Percentiles rank a stretch among this genome's conserved stretches.
phyloP scores from a whole-genome alignment of 2,888 invertebrate species.

The Epinotia demarniana region DNA sequence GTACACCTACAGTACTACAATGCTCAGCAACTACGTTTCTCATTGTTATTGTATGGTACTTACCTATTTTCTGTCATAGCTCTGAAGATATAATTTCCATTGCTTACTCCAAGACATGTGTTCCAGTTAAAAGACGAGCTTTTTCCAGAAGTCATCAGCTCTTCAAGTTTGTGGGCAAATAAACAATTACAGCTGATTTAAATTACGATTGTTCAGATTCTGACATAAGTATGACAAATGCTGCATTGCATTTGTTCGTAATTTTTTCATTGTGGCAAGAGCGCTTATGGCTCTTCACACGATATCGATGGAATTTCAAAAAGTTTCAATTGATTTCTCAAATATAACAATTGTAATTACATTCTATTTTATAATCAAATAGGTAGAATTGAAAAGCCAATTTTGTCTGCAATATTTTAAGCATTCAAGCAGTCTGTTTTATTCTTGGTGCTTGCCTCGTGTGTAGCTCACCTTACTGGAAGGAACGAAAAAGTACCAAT shows the following conservation, averaged over 20 bases:
- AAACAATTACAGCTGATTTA: conserved; percentile 24
- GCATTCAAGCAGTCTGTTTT: not conserved
- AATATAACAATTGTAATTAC: not conserved
- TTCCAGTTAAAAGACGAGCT: conserved; percentile 64
- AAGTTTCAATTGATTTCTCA: not conserved
- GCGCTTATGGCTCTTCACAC: not conserved
- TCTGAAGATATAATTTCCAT: conserved; percentile 68
- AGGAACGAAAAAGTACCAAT: not conserved
- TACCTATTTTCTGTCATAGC: conserved; percentile 82
- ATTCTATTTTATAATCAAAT: too few species aligned
- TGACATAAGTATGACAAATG: conserved; percentile 21
- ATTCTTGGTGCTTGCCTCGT: not conserved
- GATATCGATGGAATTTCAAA: not conserved
- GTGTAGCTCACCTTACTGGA: not conserved
- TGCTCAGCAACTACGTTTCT: conserved; percentile 24
- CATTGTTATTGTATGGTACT: conserved; percentile 43
- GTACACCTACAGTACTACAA: not conserved
- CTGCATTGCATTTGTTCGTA: not conserved
- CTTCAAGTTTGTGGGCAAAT: conserved; percentile 22
- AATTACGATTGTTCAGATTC: conserved; percentile 13
- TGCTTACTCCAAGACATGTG: conserved; percentile 61
- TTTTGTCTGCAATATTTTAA: not conserved
- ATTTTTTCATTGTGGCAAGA: not conserved
- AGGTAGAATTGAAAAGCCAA: too few species aligned
- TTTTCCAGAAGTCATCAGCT: conserved; percentile 74